These are phyloP conservation scores for Bujurquina vittata DNA, from an alignment of 2,113 vertebrate genomes.

Conservation along the genomic window DNA sequence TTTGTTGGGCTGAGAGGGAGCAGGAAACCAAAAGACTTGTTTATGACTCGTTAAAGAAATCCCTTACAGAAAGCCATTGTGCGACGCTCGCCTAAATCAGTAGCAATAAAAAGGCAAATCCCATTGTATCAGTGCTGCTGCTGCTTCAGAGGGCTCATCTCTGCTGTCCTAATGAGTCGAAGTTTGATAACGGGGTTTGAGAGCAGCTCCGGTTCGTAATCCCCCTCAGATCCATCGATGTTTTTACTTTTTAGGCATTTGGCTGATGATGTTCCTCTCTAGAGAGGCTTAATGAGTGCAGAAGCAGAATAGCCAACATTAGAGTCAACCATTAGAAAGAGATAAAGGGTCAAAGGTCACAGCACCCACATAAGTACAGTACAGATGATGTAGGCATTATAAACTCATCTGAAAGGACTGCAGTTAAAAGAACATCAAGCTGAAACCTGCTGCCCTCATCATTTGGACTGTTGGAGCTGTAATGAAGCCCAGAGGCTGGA, in stretches of 20 bases:
- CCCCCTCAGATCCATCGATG: constrained; percentile 11
- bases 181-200: constrained; percentile 21
- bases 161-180: background rate
- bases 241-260: constrained; percentile 17
- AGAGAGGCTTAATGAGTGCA: constrained; percentile 29
- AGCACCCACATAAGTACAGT: background rate
- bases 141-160: background rate
- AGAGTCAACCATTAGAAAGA: background rate
- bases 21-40: constrained; percentile 26
- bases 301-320: background rate
- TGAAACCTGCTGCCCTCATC: background rate
- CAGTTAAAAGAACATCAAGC: background rate
- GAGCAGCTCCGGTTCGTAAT: constrained; percentile 6
- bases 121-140: constrained; percentile 16
- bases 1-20: background rate
- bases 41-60: constrained; percentile 23
- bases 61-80: background rate
- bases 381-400: background rate
- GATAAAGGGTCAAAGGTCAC: constrained; percentile 24
- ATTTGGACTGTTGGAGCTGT: background rate
- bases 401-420: background rate
- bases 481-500: background rate
- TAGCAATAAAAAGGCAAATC: constrained; percentile 13
- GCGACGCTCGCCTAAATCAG: background rate
- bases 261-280: constrained; percentile 30